phyloP scores from a whole-genome alignment of 2,888 invertebrate species.

The Drosophila emarginata region DNA sequence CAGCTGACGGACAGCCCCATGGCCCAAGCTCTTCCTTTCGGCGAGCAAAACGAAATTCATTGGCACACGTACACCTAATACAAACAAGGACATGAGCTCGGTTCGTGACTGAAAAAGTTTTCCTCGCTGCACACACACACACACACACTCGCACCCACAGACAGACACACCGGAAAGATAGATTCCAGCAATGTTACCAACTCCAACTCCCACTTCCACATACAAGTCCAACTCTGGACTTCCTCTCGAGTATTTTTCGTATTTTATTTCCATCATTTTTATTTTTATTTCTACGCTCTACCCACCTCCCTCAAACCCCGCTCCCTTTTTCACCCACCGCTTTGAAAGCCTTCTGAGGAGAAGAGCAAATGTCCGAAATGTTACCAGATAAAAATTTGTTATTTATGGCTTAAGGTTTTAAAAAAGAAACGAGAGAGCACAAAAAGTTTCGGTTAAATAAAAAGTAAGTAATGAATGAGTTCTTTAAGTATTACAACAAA shows the following conservation, averaged over 20 bases:
- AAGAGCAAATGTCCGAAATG: slow-evolving; percentile 65
- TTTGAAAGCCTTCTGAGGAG: slow-evolving; percentile 6
- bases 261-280: slow-evolving; percentile 77
- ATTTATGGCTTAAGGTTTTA: slow-evolving; percentile 76
- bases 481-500: neutral
- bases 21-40: slow-evolving; percentile 6
- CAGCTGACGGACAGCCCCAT: slow-evolving; percentile 67
- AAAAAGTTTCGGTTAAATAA: slow-evolving; percentile 3
- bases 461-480: slow-evolving; percentile 5
- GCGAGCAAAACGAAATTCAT: slow-evolving; percentile 49
- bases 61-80: slow-evolving; percentile 77
- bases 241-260: slow-evolving; percentile 64
- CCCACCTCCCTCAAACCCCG: slow-evolving; percentile 55
- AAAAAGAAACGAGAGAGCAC: slow-evolving; percentile 2
- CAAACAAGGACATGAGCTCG: slow-evolving; percentile 79
- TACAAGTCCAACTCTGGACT: slow-evolving; percentile 7
- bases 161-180: slow-evolving; percentile 6
- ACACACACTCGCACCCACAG: slow-evolving; percentile 23
- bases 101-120: slow-evolving; percentile 79
- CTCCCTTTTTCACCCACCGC: slow-evolving; percentile 26
- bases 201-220: neutral
- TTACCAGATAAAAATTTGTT: slow-evolving; percentile 76
- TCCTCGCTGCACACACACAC: slow-evolving; percentile 13
- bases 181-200: slow-evolving; percentile 12
- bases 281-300: slow-evolving; percentile 33